Evolutionary conservation across 2,113 vertebrate species (phyloP), one percentile per base, ranked within the genome.

Genomic region (Hippocampus barbouri): DNA sequence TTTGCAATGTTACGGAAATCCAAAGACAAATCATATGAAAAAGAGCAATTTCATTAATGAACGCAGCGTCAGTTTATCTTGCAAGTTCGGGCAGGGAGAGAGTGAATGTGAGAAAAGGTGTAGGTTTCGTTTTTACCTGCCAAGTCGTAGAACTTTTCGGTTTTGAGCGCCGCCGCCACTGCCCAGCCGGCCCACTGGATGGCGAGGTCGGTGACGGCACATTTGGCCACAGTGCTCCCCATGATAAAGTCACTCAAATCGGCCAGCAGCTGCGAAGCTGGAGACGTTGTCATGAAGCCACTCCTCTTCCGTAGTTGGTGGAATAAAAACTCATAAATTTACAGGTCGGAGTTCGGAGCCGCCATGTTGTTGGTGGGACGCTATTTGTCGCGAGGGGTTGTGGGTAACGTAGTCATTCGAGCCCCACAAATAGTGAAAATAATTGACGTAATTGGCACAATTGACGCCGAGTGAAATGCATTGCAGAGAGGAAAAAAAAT

Each of bases 131-230:
- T 9, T 1, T 85, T 91, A 95, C 92, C 92, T 86, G 93, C 91
- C 40, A 93, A 72, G 43, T 95, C 92, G 63, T 91, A 93, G 69
- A 95, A 94, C 89, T 88, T 93, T 78, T 94, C 93, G 6, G 92
- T 93, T 56, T 66, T 87, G 57, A 92, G 41, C 10, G 90, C 78
- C 2, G 91, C 84, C 0, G 92, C 90, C 27, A 85, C 21, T 15
- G 81, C 88, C 93, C 93, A 93, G 41, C 92, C 83, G 20, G 77
- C 57, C 93, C 92, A 94, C 68, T 94, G 93, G 66, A 94, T 75
- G 34, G 63, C 74, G 49, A 93, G 70, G 72, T 93, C 89, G 0
- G 83, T 54, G 16, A 60, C 74, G 27, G 89, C 92, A 61, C 91
- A 93, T 54, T 85, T 91, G 2, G 49, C 43, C 70, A 93, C 20